These are phyloP conservation scores for Aquatica leii DNA, from an alignment of 2,888 invertebrate species.

Conservation along the genomic window DNA sequence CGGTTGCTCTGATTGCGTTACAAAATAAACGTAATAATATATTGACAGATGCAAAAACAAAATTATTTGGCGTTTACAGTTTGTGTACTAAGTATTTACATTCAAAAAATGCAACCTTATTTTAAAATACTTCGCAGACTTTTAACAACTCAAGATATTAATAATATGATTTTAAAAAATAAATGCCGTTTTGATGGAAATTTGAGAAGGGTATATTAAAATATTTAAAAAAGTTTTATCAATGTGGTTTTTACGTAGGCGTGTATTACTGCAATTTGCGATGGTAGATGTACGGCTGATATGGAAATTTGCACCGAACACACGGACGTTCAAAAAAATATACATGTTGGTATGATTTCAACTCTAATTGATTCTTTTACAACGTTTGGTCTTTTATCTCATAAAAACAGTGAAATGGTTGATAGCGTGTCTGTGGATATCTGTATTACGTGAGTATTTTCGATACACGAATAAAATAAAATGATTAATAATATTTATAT, in stretches of 20 bases:
- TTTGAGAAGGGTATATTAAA: background rate
- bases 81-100: too few relatives aligned
- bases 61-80: too few relatives aligned
- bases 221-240: background rate
- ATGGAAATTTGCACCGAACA: conserved; percentile 78
- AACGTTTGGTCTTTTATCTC: conserved; percentile 78
- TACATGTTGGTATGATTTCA: conserved; percentile 89
- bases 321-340: conserved; percentile 74
- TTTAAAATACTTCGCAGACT: too few relatives aligned
- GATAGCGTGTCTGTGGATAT: conserved; percentile 85
- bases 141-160: background rate
- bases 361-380: conserved; percentile 81
- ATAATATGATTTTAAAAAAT: background rate
- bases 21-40: too few relatives aligned
- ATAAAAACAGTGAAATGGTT: conserved; percentile 61
- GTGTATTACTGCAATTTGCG: conserved; percentile 63
- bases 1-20: too few relatives aligned
- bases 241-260: conserved; percentile 41
- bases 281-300: conserved; percentile 79
- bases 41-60: too few relatives aligned
- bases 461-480: too few relatives aligned
- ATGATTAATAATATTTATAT: too few relatives aligned
- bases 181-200: background rate
- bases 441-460: conserved; percentile 76
- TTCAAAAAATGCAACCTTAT: too few relatives aligned